A percentile compares a stretch with the other conserved stretches of the same genome.
Conservation (phyloP, 1,140 invertebrate genomes). For the Drosophila cardini region DNA sequence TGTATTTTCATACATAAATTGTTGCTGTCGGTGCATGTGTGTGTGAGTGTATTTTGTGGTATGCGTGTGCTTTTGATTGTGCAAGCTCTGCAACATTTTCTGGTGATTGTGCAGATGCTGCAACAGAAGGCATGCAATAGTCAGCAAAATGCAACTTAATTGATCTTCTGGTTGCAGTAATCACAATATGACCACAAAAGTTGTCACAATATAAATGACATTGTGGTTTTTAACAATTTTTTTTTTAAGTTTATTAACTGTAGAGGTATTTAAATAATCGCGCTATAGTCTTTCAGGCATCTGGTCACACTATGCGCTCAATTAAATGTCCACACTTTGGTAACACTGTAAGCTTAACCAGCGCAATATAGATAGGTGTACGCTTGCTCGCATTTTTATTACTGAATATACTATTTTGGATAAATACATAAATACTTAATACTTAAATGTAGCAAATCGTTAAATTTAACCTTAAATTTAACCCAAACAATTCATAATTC, state of each 20-base stretch:
- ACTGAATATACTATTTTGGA: too few species aligned
- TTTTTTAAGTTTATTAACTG: not conserved
- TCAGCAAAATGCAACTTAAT: slow-evolving; percentile 31
- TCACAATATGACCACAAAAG: slow-evolving; percentile 14
- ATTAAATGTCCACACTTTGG: not conserved
- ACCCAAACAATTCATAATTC: not conserved
- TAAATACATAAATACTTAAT: too few species aligned
- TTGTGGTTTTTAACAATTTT: slow-evolving; percentile 1
- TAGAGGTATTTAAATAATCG: slow-evolving; percentile 1
- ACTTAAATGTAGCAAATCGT: too few species aligned
- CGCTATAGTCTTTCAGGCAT: not conserved
- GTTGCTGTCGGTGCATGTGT: not conserved
- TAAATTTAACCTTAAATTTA: not conserved
- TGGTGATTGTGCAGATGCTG: slow-evolving; percentile 30
- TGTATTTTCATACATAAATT: slow-evolving; percentile 14
- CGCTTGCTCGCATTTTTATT: not conserved
- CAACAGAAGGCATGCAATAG: slow-evolving; percentile 16
- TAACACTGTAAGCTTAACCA: not conserved
- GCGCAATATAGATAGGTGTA: not conserved
- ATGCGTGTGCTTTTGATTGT: slow-evolving; percentile 17
- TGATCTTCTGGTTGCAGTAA: slow-evolving; percentile 14
- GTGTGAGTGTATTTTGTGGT: slow-evolving; percentile 10
- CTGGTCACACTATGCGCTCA: not conserved
- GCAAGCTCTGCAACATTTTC: slow-evolving; percentile 36
- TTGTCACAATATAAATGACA: slow-evolving; percentile 7